These are phyloP conservation scores for Drosophila setosimentum DNA, from an alignment of 2,888 invertebrate species.

Conservation along the genomic window DNA sequence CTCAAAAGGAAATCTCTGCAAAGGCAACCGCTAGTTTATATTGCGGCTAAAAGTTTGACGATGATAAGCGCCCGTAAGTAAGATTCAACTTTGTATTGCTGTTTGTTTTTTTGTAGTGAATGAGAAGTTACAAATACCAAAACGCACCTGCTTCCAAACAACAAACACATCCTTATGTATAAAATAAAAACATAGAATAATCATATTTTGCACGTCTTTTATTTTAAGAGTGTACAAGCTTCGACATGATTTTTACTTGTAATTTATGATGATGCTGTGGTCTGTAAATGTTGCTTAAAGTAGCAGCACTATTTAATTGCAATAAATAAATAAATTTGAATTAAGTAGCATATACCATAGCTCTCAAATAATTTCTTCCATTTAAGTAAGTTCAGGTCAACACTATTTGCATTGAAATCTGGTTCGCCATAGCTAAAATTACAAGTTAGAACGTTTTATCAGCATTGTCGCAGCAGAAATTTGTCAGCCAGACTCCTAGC, in stretches of 20 bases:
- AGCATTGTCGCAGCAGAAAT: constrained; percentile 60
- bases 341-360: constrained; percentile 14
- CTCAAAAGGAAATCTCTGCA: constrained; percentile 40
- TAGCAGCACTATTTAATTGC: constrained; percentile 16
- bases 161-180: neutral
- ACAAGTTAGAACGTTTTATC: constrained; percentile 60
- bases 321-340: constrained; percentile 44
- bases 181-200: neutral
- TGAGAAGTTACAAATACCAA: neutral
- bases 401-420: constrained; percentile 33
- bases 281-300: neutral
- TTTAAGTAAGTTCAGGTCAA: neutral
- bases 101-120: neutral
- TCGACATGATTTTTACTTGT: neutral
- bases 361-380: constrained; percentile 6
- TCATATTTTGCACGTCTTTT: neutral
- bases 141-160: neutral
- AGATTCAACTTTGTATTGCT: constrained; percentile 32
- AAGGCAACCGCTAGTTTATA: constrained; percentile 14
- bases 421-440: neutral
- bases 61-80: constrained; percentile 49
- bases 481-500: constrained; percentile 41
- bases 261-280: neutral
- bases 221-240: constrained; percentile 3
- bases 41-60: constrained; percentile 40